A percentile compares a stretch with the other conserved stretches of the same genome.
These are phyloP conservation scores for Prenolepis imparis DNA, from an alignment of 2,888 invertebrate genomes.

Conservation along the genomic window DNA sequence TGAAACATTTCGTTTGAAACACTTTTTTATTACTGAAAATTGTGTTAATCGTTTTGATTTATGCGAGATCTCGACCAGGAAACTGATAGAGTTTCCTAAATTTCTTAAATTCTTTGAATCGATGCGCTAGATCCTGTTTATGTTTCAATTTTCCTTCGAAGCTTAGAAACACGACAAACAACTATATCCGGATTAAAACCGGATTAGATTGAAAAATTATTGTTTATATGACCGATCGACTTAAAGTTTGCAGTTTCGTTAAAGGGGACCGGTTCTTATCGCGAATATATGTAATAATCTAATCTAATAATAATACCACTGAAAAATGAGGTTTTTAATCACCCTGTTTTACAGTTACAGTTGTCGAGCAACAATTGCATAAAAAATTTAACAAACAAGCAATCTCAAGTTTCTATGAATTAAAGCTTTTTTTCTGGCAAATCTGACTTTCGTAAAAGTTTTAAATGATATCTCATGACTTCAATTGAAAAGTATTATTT, in stretches of 20 bases:
- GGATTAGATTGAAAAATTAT: slow-evolving; percentile 57
- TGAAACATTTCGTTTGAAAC: neutral
- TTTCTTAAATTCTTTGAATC: slow-evolving; percentile 14
- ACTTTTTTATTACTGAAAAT: neutral
- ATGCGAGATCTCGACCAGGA: neutral
- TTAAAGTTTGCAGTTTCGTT: slow-evolving; percentile 24
- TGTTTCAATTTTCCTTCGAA: slow-evolving; percentile 31
- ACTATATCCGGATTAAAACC: slow-evolving; percentile 32
- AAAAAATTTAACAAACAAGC: neutral
- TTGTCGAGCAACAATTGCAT: neutral
- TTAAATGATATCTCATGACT: neutral
- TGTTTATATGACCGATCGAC: slow-evolving; percentile 57
- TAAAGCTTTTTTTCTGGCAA: neutral
- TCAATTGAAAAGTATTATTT: neutral
- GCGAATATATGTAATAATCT: neutral
- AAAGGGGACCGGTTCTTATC: slow-evolving; percentile 57
- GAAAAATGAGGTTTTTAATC: slow-evolving; percentile 9
- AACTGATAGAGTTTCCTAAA: slow-evolving; percentile 24
- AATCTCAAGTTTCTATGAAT: neutral
- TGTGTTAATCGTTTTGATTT: neutral
- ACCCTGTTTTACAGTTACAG: neutral
- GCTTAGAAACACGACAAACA: slow-evolving; percentile 10
- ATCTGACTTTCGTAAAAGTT: neutral
- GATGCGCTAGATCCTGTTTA: neutral
- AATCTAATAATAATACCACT: neutral